Percentiles rank a stretch among this genome's conserved stretches.
Evolutionary conservation across 2,888 invertebrate genomes (phyloP).

Genomic region (Amphiduros pacificus): DNA sequence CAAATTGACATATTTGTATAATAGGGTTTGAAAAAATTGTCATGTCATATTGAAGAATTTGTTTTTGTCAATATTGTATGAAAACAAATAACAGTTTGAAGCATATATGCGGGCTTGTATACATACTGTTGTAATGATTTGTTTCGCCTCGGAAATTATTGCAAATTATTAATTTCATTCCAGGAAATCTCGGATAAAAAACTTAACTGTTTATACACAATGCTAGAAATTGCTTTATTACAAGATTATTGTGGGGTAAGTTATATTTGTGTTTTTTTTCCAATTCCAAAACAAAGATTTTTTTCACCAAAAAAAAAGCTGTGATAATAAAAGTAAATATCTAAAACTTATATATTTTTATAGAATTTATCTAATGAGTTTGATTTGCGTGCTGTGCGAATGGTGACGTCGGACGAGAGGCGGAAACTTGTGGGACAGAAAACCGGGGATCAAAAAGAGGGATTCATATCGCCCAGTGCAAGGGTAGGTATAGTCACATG

Average conservation of each 20-base stretch:
- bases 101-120: neutral
- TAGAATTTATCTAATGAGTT: slow-evolving; percentile 13
- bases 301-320: neutral
- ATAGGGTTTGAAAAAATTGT: neutral
- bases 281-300: neutral
- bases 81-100: neutral
- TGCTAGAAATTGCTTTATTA: slow-evolving; percentile 24
- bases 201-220: slow-evolving; percentile 29
- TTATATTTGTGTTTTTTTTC: neutral
- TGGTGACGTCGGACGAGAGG: slow-evolving; percentile 6
- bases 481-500: slow-evolving; percentile 7
- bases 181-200: slow-evolving; percentile 27
- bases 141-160: neutral
- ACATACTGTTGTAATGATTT: no score
- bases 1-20: neutral
- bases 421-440: neutral
- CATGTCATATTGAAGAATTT: neutral
- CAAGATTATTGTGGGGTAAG: slow-evolving; percentile 30
- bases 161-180: neutral
- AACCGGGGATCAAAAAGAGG: slow-evolving; percentile 11
- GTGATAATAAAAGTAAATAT: neutral
- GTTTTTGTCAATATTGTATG: no score
- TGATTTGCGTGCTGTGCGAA: slow-evolving; percentile 13
- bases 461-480: slow-evolving; percentile 28
- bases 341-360: neutral